A percentile compares a stretch with the other conserved stretches of the same genome.
phyloP scores from a whole-genome alignment of 2,797 vertebrate species.

The Linurgus olivaceus region DNA sequence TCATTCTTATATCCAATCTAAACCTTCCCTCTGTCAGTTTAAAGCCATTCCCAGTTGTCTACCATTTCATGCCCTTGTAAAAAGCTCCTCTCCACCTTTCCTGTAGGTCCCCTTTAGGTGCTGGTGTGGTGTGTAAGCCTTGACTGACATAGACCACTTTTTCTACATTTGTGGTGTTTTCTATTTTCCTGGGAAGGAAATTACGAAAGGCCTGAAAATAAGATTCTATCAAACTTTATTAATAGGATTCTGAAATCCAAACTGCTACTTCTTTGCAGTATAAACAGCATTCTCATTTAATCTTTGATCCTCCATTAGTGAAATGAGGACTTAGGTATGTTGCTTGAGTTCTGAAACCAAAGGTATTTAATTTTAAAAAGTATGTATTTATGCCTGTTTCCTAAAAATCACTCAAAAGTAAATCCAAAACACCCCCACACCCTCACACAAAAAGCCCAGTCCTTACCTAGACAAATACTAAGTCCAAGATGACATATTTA shows the following conservation, averaged over 20 bases:
- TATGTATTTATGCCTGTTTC: not conserved
- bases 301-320: not conserved
- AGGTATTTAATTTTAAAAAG: not conserved
- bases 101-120: not conserved
- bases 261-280: not conserved
- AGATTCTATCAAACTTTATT: not conserved
- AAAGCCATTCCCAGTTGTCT: not conserved
- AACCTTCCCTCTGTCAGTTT: not conserved
- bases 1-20: not conserved
- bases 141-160: too few relatives aligned
- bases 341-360: not conserved
- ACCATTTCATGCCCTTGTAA: not conserved
- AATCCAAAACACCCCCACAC: not conserved
- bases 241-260: not conserved
- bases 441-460: rapidly evolving
- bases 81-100: not conserved
- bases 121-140: not conserved
- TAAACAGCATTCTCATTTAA: not conserved
- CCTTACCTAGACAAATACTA: not conserved
- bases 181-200: not conserved
- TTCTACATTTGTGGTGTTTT: not conserved
- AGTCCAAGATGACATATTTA: not conserved
- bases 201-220: not conserved
- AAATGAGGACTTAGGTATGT: not conserved
- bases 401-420: not conserved